Percentiles rank a stretch among this genome's conserved stretches.
These are phyloP conservation scores for Carapus acus DNA, from an alignment of 2,797 vertebrate genomes.

Conservation along the genomic window DNA sequence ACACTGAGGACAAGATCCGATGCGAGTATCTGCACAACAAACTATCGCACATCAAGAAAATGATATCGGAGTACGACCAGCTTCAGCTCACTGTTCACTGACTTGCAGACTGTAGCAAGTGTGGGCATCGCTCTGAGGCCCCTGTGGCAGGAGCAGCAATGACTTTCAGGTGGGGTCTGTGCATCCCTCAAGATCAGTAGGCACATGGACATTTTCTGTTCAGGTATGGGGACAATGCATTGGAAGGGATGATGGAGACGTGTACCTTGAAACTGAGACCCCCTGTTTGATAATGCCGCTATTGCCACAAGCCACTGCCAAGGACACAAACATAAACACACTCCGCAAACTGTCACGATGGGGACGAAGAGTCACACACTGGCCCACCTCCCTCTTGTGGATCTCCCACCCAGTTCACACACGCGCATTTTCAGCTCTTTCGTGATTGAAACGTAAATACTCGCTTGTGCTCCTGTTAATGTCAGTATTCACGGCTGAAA, in stretches of 20 bases:
- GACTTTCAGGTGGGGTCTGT: no score
- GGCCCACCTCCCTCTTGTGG: slow-evolving; percentile 16
- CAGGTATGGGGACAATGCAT: background rate
- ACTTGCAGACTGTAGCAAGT: background rate
- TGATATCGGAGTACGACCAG: slow-evolving; percentile 88
- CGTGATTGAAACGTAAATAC: slow-evolving; percentile 24
- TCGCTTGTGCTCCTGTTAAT: slow-evolving; percentile 31
- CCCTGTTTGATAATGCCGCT: slow-evolving; percentile 7
- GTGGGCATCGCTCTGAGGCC: background rate
- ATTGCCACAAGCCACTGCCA: slow-evolving; percentile 1
- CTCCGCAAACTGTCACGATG: slow-evolving; percentile 6
- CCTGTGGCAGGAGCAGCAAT: background rate
- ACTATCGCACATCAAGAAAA: slow-evolving; percentile 90
- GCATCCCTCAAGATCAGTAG: no score
- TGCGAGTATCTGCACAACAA: slow-evolving; percentile 95
- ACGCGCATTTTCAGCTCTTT: background rate
- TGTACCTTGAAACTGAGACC: slow-evolving; percentile 4
- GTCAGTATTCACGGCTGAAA: slow-evolving; percentile 35
- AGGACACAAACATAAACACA: slow-evolving; percentile 12
- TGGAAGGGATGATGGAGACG: background rate
- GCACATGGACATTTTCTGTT: slow-evolving; percentile 10
- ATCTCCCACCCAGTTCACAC: slow-evolving; percentile 16
- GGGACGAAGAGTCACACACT: slow-evolving; percentile 5
- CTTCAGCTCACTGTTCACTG: slow-evolving; percentile 68
- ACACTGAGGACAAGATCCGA: slow-evolving; percentile 84